Evolutionary conservation across 2,113 vertebrate species (phyloP), one percentile per base, ranked within the genome.

Genomic region (Pyxicephalus adspersus): DNA sequence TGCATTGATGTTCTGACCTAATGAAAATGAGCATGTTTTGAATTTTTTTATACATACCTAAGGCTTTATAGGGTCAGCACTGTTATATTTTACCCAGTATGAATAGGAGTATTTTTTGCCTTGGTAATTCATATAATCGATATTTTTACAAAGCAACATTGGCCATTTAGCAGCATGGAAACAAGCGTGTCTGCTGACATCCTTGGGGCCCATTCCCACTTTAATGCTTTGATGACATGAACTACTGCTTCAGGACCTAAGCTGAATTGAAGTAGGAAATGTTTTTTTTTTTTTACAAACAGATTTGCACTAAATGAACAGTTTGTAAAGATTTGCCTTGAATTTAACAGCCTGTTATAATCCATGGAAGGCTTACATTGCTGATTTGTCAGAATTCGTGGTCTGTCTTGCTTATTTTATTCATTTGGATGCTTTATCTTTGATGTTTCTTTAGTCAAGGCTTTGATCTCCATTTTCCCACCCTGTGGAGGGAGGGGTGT

Each of bases 401-500:
- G 70, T 58, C 22, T 73, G 52, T 57, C 57, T 57, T 57, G 26
- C 34, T 15, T 72, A 19, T 72, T 72, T 60, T 5, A 54, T 58
- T 73, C 54, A 74, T 74, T 57, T 58, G 54, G 34, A 28, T 76
- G 34, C 11, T 60, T 51, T 20, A 17, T 51, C 22, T 76, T 76
- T 76, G 74, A 76, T 52, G 38, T 76, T 29, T 50, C 64, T 65
- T 34, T 65, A 18, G 19, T 31, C 19, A 61, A 64, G 74, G 25
- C 74, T 64, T 76, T 76, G 58, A 76, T 76, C 74, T 76, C 74
- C 23, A n/a, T 76, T 50, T 76, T 64, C 74, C 74, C 58, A 76
- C 23, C 58, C 38, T 51, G 22, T 52, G 23, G 60, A 64, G 26
- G 74, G 58, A 76, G 60, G 58, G 74, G 22, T 76, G 73, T 34